Conservation (phyloP, 2,797 vertebrate species). For the Pteronotus mesoamericanus region DNA sequence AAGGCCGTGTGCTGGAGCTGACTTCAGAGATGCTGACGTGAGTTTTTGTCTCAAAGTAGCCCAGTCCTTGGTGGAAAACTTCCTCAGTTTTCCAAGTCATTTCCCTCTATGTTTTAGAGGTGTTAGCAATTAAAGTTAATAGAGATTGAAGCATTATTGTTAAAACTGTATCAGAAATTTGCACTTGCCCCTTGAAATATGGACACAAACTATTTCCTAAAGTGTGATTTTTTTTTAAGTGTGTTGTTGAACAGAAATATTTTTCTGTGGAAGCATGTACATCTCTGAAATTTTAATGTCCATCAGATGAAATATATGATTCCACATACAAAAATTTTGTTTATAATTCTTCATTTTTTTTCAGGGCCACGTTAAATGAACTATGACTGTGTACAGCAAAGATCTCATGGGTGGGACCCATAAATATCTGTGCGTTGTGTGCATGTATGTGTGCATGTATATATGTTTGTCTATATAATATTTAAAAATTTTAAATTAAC, state of each 20-base stretch:
- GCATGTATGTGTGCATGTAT: not conserved
- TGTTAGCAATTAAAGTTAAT: constrained; percentile 18
- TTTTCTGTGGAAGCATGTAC: not conserved
- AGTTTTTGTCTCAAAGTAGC: not conserved
- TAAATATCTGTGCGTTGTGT: not conserved
- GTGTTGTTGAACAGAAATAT: not conserved
- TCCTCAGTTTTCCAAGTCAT: not conserved
- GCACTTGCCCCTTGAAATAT: constrained; percentile 25
- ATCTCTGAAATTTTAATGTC: constrained; percentile 54
- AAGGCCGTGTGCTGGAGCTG: not conserved
- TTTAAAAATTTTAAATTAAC: not conserved
- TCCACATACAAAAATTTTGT: constrained; percentile 9
- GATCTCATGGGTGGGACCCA: not conserved
- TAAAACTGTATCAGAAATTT: constrained; percentile 49
- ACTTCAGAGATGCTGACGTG: not conserved
- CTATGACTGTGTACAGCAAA: not conserved
- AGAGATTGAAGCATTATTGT: constrained; percentile 15
- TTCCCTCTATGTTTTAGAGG: not conserved
- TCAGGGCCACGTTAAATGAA: not conserved
- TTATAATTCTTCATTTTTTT: not conserved
- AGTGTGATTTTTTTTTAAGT: constrained; percentile 12
- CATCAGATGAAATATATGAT: constrained; percentile 10
- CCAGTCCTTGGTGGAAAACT: not conserved
- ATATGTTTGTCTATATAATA: not conserved
- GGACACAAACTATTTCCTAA: not conserved